Evolutionary conservation across 2,888 invertebrate genomes (phyloP).

Genomic region (Lochmaea capreae): DNA sequence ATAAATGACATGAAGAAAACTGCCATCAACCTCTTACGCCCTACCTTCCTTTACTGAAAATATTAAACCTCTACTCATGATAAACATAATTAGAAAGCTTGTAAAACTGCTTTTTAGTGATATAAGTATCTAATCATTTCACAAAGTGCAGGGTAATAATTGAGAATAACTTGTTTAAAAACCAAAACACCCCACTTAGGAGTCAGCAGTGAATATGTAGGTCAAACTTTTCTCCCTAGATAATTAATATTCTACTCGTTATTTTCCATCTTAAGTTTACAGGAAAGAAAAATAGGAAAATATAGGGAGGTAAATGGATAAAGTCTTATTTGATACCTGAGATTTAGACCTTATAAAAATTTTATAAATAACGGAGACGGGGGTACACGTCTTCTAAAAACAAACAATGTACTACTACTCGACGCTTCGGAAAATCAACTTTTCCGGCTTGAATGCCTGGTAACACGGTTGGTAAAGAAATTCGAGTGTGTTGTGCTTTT

Average conservation of each 20-base stretch:
- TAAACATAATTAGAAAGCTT: too few species aligned
- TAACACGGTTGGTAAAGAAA: neutral
- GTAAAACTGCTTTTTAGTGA: too few species aligned
- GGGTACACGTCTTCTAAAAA: neutral
- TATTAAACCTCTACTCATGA: too few species aligned
- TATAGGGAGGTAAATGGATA: neutral
- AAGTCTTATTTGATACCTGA: neutral
- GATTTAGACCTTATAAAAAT: neutral
- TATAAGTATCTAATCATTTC: too few species aligned
- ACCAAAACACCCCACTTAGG: too few species aligned
- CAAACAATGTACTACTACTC: neutral
- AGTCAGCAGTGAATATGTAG: neutral
- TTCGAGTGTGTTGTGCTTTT: neutral
- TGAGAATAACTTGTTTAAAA: too few species aligned
- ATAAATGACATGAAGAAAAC: too few species aligned
- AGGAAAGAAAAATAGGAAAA: neutral
- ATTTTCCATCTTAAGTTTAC: neutral
- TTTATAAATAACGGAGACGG: neutral
- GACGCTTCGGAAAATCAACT: neutral
- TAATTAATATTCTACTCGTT: neutral
- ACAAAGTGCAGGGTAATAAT: too few species aligned
- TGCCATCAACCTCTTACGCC: too few species aligned
- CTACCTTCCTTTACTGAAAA: too few species aligned
- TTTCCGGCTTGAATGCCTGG: slow-evolving; percentile 1
- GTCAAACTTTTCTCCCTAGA: neutral